phyloP scores from a whole-genome alignment of 1,140 invertebrate genomes.

The Parapsyche elsis region DNA sequence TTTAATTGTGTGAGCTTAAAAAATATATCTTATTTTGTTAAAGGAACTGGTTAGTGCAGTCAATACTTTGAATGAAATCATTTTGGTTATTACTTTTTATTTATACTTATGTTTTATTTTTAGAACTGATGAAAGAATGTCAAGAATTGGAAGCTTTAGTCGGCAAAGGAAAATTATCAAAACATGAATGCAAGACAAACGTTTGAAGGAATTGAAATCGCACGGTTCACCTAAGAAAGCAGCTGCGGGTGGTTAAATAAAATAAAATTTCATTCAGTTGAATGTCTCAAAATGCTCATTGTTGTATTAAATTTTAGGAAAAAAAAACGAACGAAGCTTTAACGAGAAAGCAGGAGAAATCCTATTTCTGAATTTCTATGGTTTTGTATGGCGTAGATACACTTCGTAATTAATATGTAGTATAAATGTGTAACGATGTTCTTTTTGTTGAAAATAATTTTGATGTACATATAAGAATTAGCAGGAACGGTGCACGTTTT shows the following conservation, averaged over 20 bases:
- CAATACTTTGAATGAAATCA: background rate
- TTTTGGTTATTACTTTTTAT: background rate
- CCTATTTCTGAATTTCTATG: too few species aligned
- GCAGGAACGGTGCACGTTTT: too few species aligned
- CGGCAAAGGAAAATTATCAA: slow-evolving; percentile 75
- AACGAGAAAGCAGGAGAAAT: slow-evolving; percentile 96
- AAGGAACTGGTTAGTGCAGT: slow-evolving; percentile 72
- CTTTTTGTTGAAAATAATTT: background rate
- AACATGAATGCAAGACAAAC: too few species aligned
- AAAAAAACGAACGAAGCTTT: slow-evolving; percentile 92
- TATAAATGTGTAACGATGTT: background rate
- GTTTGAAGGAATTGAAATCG: slow-evolving; percentile 92
- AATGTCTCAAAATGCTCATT: too few species aligned
- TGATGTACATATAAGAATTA: background rate
- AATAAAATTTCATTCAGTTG: too few species aligned
- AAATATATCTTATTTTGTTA: too few species aligned
- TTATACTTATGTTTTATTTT: slow-evolving; percentile 55
- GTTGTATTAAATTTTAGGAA: slow-evolving; percentile 68
- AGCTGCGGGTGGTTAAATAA: slow-evolving; percentile 78
- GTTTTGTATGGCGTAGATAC: too few species aligned
- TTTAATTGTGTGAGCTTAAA: background rate
- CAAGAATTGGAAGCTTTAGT: slow-evolving; percentile 82
- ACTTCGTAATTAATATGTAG: too few species aligned
- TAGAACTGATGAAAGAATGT: slow-evolving; percentile 81
- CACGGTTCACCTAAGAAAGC: slow-evolving; percentile 95